Conservation (phyloP, 1,140 invertebrate genomes). For the Glomeris maerens region DNA sequence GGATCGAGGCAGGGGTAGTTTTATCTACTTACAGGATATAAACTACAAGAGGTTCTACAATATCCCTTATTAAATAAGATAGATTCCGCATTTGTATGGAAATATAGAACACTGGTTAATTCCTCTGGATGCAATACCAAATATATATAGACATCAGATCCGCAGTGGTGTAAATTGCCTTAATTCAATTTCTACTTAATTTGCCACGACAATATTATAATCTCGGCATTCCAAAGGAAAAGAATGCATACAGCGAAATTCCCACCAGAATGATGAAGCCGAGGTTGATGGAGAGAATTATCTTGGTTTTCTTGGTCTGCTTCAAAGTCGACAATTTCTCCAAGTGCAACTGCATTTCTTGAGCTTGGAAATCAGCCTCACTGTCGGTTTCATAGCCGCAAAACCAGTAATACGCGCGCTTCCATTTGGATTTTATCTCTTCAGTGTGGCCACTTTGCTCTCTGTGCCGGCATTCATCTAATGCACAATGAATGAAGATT, state of each 20-base stretch:
- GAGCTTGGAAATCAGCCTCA: neutral
- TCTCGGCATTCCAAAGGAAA: neutral
- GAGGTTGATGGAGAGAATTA: neutral
- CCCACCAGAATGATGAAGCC: neutral
- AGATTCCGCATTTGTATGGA: too few relatives aligned
- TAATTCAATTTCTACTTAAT: too few relatives aligned
- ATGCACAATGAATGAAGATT: neutral
- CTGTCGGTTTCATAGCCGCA: slow-evolving; percentile 1
- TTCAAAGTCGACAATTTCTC: neutral
- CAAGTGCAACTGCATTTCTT: slow-evolving; percentile 1
- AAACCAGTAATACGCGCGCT: neutral
- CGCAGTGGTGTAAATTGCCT: too few relatives aligned
- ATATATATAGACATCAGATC: too few relatives aligned
- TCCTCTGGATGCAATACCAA: too few relatives aligned
- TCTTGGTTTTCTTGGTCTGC: neutral
- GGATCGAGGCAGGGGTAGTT: too few relatives aligned
- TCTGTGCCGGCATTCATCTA: neutral
- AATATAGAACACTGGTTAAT: too few relatives aligned
- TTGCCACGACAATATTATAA: too few relatives aligned
- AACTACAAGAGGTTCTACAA: too few relatives aligned
- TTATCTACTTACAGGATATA: too few relatives aligned
- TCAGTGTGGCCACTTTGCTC: neutral
- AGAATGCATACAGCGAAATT: neutral
- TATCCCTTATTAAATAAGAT: too few relatives aligned
- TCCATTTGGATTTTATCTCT: neutral